Evolutionary conservation across 2,797 vertebrate genomes (phyloP).

Genomic region (Catamblyrhynchus diadema): DNA sequence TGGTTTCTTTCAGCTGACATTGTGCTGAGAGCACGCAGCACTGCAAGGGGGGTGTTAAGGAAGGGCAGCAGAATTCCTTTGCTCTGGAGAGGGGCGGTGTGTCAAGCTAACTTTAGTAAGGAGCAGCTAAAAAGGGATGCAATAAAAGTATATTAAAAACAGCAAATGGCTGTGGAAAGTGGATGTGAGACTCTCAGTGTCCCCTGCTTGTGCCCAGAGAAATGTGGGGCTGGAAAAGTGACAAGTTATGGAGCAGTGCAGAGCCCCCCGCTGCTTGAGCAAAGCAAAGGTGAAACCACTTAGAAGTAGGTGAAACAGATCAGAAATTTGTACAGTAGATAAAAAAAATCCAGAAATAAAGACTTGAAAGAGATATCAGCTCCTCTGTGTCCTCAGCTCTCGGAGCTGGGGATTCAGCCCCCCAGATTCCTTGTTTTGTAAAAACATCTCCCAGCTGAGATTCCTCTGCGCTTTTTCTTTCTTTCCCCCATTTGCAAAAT

Average conservation of each 20-base stretch:
- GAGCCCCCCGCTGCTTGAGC: background rate
- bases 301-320: background rate
- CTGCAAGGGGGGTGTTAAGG: background rate
- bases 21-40: background rate
- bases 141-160: background rate
- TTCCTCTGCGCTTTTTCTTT: background rate
- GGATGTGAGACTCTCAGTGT: background rate
- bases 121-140: background rate
- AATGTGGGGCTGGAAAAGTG: background rate
- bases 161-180: background rate
- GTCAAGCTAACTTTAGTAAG: background rate
- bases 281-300: background rate
- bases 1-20: conserved; percentile 1
- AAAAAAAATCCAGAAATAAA: background rate
- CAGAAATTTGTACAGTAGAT: rapidly evolving
- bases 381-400: background rate
- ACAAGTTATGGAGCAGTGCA: background rate
- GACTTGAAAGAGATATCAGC: background rate
- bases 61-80: background rate
- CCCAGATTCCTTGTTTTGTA: conserved; percentile 47
- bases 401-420: conserved; percentile 44
- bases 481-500: background rate
- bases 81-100: background rate
- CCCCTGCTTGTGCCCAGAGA: background rate
- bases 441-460: conserved; percentile 15